Base-by-base conservation (phyloP, 2,113 vertebrate genomes). In the Phylloscopus trochiloides region DNA sequence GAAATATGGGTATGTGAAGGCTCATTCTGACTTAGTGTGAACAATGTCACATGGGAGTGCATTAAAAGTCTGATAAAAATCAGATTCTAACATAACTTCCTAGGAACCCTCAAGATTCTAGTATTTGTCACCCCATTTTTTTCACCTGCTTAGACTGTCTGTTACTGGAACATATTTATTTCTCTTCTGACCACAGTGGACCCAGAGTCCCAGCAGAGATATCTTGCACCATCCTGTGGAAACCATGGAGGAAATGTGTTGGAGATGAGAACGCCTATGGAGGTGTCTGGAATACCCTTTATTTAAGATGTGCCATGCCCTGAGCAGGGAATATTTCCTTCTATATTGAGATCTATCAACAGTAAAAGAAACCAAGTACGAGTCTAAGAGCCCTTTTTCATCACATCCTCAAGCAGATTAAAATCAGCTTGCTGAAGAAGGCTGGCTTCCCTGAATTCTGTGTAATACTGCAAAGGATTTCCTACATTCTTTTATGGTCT, bases 51-150 rank as follows among this genome's bases (percentile, higher is more conserved):
- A 45, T 9, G 12, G 7, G 32, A 63, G 38, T 72, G 29, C 12
- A 38, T 19, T 63, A 58, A 21, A 71, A 63, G 16, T 25, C 19
- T 73, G 18, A 61, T 66, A 32, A 70, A 84, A 52, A n/a, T 31
- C 42, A 85, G 12, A 52, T 66, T 85, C 36, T 26, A 61, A 22
- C 7, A 70, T 68, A 61, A 32, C 7, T 88, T 74, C 24, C 42
- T 34, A 36, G 42, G 32, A 92, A 61, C 1, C 3, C 10, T 67
- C 0, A 0, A 66, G 24, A 29, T 52, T 42, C 20, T 74, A 61
- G 9, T 55, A 31, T 85, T 77, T 48, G 7, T 28, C 42, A 26
- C 14, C 21, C 19, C 8, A 13, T 61, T 62, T 61, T 72, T 77
- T 40, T 42, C 31, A 67, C 12, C 31, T 62, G 20, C 31, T 74